Evolutionary conservation across 2,888 invertebrate genomes (phyloP), one percentile per base, ranked within the genome.

Genomic region (Tillus elongatus): DNA sequence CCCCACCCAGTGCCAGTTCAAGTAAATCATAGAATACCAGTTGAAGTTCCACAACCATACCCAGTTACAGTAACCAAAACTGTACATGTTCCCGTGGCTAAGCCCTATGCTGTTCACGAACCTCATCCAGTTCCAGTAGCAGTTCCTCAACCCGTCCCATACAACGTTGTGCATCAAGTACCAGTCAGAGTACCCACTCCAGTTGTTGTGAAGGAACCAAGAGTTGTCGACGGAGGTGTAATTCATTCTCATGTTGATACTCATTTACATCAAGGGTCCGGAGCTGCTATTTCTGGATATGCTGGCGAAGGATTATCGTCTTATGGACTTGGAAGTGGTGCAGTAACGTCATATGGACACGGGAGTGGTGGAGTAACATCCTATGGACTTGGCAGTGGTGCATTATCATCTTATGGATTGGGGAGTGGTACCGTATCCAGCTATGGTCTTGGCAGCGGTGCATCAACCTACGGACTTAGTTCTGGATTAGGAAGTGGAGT

Each of bases 41-140:
- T 53, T 9, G 48, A 49, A 36, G 52, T 59, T 30, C 58, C 59
- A 11, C 57, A 50, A 46, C 58, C 61, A 4, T 58, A 59, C 44
- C 51, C 52, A 15, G 57, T 57, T 8, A 47, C 49, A 27, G 47
- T 51, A 15, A 51, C 48, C 33, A 53, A 46, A 30, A 35, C 42
- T 13, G 47, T 55, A 3, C 44, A 42, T 28, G 46, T 49, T 31
- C 46, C 54, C 30, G 49, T 50, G 13, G 36, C 39, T 6, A 46
- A 42, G 14, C 42, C 46, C 30, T 46, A 53, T 40, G 44, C 45
- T 2, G 46, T 47, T 12, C 33, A 36, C 16, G 46, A 19, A n/a
- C 24, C 50, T 3, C 49, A 58, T 50, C 37, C 46, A 14, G 49
- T 58, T 2, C 46, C 44, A 13, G 47, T 53, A 10, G 49, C 51